A percentile compares a stretch with the other conserved stretches of the same genome.
These are phyloP conservation scores for Galeopterus variegatus DNA, from an alignment of 2,113 vertebrate species.

Conservation along the genomic window DNA sequence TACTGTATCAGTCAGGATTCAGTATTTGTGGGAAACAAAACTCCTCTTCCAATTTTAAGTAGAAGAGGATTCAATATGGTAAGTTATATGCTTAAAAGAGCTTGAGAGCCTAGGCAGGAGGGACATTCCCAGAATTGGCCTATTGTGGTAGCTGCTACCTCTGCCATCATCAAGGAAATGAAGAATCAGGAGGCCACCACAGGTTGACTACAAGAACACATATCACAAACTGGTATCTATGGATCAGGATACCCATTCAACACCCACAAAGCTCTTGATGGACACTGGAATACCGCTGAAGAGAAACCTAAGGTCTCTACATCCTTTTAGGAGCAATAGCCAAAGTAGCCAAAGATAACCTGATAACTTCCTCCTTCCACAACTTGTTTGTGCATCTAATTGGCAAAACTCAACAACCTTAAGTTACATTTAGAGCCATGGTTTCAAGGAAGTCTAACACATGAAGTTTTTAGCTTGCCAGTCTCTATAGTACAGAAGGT, in stretches of 20 bases:
- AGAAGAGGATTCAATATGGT: neutral
- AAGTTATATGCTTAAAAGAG: neutral
- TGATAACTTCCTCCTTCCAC: neutral
- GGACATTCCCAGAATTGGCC: neutral
- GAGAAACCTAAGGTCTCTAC: neutral
- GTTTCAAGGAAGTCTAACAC: constrained; percentile 7
- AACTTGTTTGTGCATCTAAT: neutral
- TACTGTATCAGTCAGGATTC: neutral
- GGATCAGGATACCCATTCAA: neutral
- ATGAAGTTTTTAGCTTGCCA: neutral
- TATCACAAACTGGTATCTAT: neutral
- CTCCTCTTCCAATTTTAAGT: constrained; percentile 37
- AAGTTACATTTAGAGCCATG: neutral
- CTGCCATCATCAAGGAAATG: neutral
- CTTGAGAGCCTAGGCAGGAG: neutral
- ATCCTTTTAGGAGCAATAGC: neutral
- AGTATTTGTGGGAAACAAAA: neutral
- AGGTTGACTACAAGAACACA: neutral
- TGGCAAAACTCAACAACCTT: neutral
- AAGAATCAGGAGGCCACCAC: neutral
- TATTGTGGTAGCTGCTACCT: neutral
- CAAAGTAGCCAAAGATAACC: neutral
- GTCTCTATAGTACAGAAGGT: neutral
- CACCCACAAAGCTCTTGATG: neutral
- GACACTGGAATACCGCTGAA: neutral